Evolutionary conservation across 2,797 vertebrate genomes (phyloP), one percentile per base, ranked within the genome.

Genomic region (Micrastur ruficollis): DNA sequence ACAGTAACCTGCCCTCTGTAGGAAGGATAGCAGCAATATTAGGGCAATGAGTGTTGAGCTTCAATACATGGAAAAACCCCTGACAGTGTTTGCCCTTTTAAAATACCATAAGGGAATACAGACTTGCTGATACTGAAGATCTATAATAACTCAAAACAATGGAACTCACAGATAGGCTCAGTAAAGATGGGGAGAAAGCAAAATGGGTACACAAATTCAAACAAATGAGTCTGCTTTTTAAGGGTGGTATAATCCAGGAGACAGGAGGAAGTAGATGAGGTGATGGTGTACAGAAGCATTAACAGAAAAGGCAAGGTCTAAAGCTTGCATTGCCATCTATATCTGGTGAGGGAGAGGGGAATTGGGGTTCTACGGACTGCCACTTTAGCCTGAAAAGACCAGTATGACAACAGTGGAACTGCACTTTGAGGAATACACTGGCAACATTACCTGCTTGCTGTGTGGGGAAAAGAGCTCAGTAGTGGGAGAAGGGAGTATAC

Each of bases 51-150:
- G 11, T 8, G 6, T 18, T 88, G 21, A 46, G 8, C 11, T 32
- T 87, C 31, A 16, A 9, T 42, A 34, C 2, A 0, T 40, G 12
- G 14, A 62, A 61, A 10, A 72, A 31, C 0, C 6, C 3, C 5
- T 12, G 16, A 50, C 5, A 34, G 11, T 63, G 27, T 63, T 66
- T 65, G 9, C 25, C 8, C 3, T 76, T 92, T 27, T 29, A 50
- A 63, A 85, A 49, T 81, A 44, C 3, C 5, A 0, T 16, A 8
- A 70, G 27, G 11, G 12, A 47, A 4, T 34, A 9, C 22, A 42
- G 46, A 21, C 20, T 73, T 81, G 7, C 5, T 63, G 32, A 16
- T 49, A 3, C 2, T 67, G 44, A 80, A 63, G 18, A 40, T n/a
- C 4, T 86, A 16, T 42, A 46, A 3, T 62, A 27, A 49, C 42